Evolutionary conservation across 2,113 vertebrate species (phyloP).

Genomic region (Sakesphorus luctuosus): DNA sequence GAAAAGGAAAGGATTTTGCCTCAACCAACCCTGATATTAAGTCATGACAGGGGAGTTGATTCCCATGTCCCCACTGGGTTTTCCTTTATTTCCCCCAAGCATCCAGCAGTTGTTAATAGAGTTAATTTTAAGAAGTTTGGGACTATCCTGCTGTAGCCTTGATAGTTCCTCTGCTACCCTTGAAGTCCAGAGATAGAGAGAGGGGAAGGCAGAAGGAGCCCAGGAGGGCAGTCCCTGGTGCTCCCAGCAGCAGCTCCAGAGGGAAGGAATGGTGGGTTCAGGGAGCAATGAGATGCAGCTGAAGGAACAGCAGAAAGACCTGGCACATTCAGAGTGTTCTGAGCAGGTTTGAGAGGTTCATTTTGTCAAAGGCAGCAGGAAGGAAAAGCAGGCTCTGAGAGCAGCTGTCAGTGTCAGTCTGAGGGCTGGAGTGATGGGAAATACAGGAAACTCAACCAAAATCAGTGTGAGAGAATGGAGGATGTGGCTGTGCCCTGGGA

Average conservation of each 20-base stretch:
- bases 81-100: background rate
- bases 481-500: background rate
- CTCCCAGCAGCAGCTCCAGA: background rate
- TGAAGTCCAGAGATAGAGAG: background rate
- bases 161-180: background rate
- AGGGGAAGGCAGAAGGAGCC: background rate
- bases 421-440: background rate
- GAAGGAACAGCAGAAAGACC: background rate
- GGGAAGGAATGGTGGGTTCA: background rate
- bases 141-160: background rate
- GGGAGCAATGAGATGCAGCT: background rate
- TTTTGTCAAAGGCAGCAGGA: background rate
- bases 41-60: background rate
- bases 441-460: background rate
- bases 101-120: background rate
- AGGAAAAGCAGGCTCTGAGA: background rate
- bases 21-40: background rate
- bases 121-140: background rate
- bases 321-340: background rate
- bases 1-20: background rate
- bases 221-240: background rate
- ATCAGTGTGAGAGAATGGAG: background rate
- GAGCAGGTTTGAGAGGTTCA: background rate
- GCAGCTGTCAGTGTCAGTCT: background rate
- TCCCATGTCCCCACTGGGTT: background rate